Evolutionary conservation across 1,140 invertebrate genomes (phyloP).

Genomic region (Drosophila watanabei): DNA sequence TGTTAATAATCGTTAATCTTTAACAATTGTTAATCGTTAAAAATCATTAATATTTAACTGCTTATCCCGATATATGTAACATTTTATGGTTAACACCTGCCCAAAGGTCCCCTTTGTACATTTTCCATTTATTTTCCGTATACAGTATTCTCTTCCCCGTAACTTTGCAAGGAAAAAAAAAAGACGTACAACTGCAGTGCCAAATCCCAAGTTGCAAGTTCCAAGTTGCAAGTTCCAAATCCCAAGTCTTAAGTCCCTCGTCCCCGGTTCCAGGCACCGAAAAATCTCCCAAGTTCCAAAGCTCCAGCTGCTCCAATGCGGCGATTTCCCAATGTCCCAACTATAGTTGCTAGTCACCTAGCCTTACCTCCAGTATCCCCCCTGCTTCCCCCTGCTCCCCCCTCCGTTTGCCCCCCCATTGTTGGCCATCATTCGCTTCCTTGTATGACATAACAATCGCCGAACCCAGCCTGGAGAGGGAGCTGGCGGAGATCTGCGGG

Average conservation of each 20-base stretch:
- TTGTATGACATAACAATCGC: slow-evolving; percentile 77
- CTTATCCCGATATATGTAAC: neutral
- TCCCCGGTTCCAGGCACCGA: slow-evolving; percentile 10
- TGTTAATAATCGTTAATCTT: too few species aligned
- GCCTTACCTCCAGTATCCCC: slow-evolving; percentile 2
- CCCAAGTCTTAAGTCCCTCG: neutral
- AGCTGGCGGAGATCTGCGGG: slow-evolving; percentile 18
- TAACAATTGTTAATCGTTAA: neutral
- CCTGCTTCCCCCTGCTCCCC: slow-evolving; percentile 10
- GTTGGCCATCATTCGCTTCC: slow-evolving; percentile 78
- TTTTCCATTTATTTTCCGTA: neutral
- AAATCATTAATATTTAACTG: too few species aligned
- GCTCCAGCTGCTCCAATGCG: slow-evolving; percentile 27
- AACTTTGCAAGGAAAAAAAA: too few species aligned
- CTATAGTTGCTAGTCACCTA: slow-evolving; percentile 21
- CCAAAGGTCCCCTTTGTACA: neutral
- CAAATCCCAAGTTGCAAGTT: slow-evolving; percentile 21
- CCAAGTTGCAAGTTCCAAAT: slow-evolving; percentile 19
- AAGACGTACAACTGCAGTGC: neutral
- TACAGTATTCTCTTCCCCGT: neutral
- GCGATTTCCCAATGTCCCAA: slow-evolving; percentile 42
- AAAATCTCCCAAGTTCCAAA: slow-evolving; percentile 20
- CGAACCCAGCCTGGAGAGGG: slow-evolving; percentile 38
- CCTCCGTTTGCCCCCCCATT: slow-evolving; percentile 29
- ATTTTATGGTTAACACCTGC: neutral